These are phyloP conservation scores for Palythoa caribaeorum DNA, from an alignment of 92 coral and sea anemone species.

Conservation along the genomic window DNA sequence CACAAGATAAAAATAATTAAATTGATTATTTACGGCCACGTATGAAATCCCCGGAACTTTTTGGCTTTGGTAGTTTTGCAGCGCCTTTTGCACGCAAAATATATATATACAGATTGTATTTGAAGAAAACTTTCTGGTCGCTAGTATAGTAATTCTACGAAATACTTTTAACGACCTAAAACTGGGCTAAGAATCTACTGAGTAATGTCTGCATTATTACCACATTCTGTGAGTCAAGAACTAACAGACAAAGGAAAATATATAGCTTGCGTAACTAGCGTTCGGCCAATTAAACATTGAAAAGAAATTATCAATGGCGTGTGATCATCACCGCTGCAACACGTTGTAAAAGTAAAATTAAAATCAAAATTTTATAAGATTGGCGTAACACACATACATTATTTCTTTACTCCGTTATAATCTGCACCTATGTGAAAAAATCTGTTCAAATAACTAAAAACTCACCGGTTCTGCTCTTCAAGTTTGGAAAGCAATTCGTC, in stretches of 20 bases:
- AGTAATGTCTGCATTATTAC: neutral
- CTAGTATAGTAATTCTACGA: neutral
- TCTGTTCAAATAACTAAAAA: neutral
- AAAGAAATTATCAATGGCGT: slow-evolving; percentile 4
- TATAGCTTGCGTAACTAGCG: neutral
- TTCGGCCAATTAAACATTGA: neutral
- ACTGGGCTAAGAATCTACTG: neutral
- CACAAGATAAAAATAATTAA: neutral
- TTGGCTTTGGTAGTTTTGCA: too few relatives aligned
- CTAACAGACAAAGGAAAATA: neutral
- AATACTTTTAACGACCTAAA: too few relatives aligned
- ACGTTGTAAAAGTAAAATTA: neutral
- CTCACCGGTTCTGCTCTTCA: slow-evolving; percentile 41
- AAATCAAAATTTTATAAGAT: too few relatives aligned
- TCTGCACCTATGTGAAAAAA: neutral
- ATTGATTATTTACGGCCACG: neutral
- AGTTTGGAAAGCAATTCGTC: slow-evolving; percentile 39
- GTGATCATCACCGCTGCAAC: neutral
- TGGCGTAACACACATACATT: neutral
- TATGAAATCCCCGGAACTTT: too few relatives aligned
- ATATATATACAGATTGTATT: too few relatives aligned
- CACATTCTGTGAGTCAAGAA: neutral
- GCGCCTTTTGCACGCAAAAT: too few relatives aligned
- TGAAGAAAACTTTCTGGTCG: neutral
- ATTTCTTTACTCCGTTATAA: neutral